Conservation (phyloP, 2,888 invertebrate species). For the Rapana venosa region DNA sequence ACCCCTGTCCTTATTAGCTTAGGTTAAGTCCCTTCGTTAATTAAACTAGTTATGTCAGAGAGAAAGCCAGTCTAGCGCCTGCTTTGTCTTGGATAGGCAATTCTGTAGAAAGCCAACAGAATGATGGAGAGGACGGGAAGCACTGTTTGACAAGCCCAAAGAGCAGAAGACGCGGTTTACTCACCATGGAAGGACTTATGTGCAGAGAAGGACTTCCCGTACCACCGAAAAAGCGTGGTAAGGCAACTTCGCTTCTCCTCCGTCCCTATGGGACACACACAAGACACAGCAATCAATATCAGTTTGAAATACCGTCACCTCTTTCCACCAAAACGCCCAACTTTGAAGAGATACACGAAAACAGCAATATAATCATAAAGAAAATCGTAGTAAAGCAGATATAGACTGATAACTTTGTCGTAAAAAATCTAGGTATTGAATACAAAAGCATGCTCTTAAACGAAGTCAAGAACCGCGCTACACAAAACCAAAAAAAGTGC, state of each 20-base stretch:
- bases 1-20: too few relatives aligned
- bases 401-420: background rate
- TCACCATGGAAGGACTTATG: conserved; percentile 65
- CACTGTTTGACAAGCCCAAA: too few relatives aligned
- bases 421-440: too few relatives aligned
- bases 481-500: too few relatives aligned
- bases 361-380: background rate
- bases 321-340: background rate
- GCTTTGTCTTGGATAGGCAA: too few relatives aligned
- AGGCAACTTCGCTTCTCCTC: conserved; percentile 66
- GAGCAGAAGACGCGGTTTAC: conserved; percentile 37
- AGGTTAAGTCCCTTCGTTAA: too few relatives aligned
- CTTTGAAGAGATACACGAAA: background rate
- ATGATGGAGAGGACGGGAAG: too few relatives aligned
- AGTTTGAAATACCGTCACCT: background rate
- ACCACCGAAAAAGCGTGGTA: conserved; percentile 68
- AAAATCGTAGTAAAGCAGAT: background rate
- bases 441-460: background rate
- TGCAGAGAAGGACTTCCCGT: conserved; percentile 61
- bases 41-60: too few relatives aligned
- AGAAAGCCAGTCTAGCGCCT: too few relatives aligned
- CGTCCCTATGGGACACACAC: conserved; percentile 45
- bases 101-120: too few relatives aligned
- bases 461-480: too few relatives aligned
- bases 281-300: background rate